Conservation (phyloP, 2,797 vertebrate genomes). For the Neoniphon sammara region DNA sequence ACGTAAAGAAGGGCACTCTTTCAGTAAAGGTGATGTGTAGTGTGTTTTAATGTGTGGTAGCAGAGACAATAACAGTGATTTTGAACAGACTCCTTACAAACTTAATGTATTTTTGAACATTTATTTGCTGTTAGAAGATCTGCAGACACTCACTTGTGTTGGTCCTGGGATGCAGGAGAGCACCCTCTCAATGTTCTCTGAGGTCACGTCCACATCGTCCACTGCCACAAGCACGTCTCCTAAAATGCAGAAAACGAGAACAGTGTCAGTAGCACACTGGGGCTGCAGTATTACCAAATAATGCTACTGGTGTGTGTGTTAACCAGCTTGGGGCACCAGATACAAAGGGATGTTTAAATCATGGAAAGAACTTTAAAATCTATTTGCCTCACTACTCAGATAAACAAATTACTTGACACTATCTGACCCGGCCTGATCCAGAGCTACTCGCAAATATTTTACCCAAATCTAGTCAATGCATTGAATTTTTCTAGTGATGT, state of each 20-base stretch:
- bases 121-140: background rate
- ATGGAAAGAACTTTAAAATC: background rate
- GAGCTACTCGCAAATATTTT: no score
- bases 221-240: slow-evolving; percentile 93
- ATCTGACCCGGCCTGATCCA: no score
- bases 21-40: background rate
- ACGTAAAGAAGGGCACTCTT: background rate
- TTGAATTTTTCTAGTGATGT: background rate
- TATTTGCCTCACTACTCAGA: background rate
- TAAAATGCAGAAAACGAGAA: slow-evolving; percentile 56
- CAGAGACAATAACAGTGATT: background rate
- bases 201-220: slow-evolving; percentile 94
- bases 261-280: background rate
- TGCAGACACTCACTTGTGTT: slow-evolving; percentile 86
- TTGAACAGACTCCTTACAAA: no score
- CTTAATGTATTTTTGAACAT: background rate
- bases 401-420: no score
- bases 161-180: slow-evolving; percentile 95
- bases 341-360: no score
- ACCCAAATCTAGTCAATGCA: background rate
- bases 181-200: slow-evolving; percentile 96
- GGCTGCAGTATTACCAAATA: background rate
- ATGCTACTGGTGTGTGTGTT: no score
- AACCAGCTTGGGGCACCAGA: no score
- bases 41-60: background rate